Percentiles rank a stretch among this genome's conserved stretches.
Evolutionary conservation across 2,888 invertebrate genomes (phyloP).

Genomic region (Smittia sp.): DNA sequence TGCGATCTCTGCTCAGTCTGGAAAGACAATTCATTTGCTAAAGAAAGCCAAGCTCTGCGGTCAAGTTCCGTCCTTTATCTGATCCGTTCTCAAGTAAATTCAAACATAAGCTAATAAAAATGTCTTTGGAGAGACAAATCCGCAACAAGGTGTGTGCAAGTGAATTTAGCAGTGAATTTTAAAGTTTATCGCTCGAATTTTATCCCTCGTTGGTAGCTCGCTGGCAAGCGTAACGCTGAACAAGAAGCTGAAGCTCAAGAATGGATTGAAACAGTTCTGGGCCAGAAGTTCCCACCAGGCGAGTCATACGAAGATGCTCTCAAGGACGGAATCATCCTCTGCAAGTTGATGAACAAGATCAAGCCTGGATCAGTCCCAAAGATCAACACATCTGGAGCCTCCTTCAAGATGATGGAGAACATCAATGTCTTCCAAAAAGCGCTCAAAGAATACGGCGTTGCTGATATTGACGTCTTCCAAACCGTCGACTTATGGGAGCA

Average conservation of each 20-base stretch:
- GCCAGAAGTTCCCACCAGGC: slow-evolving; percentile 81
- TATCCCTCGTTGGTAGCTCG: slow-evolving; percentile 60
- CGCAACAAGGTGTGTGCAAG: slow-evolving; percentile 22
- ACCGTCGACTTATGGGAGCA: slow-evolving; percentile 96
- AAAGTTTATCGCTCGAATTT: neutral
- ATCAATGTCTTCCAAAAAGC: slow-evolving; percentile 89
- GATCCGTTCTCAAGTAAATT: neutral
- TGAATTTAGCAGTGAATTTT: neutral
- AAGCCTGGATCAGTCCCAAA: slow-evolving; percentile 83
- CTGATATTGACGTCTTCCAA: slow-evolving; percentile 91
- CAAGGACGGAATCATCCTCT: slow-evolving; percentile 88
- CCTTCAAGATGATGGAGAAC: slow-evolving; percentile 99
- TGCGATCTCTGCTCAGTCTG: slow-evolving; percentile 6
- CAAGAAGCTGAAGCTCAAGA: slow-evolving; percentile 85
- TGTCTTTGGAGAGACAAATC: slow-evolving; percentile 36
- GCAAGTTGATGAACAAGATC: slow-evolving; percentile 91
- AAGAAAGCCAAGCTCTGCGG: neutral
- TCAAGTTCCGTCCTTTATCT: slow-evolving; percentile 4
- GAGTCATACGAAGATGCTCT: slow-evolving; percentile 84
- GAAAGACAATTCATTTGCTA: neutral
- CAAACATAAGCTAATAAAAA: neutral
- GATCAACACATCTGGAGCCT: slow-evolving; percentile 91
- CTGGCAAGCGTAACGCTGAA: slow-evolving; percentile 75
- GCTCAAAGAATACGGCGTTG: slow-evolving; percentile 81
- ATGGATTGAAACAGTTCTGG: slow-evolving; percentile 87